Percentiles rank a stretch among this genome's conserved stretches.
Evolutionary conservation across 1,140 invertebrate genomes (phyloP).

Genomic region (Aphelenchoides fujianensis): DNA sequence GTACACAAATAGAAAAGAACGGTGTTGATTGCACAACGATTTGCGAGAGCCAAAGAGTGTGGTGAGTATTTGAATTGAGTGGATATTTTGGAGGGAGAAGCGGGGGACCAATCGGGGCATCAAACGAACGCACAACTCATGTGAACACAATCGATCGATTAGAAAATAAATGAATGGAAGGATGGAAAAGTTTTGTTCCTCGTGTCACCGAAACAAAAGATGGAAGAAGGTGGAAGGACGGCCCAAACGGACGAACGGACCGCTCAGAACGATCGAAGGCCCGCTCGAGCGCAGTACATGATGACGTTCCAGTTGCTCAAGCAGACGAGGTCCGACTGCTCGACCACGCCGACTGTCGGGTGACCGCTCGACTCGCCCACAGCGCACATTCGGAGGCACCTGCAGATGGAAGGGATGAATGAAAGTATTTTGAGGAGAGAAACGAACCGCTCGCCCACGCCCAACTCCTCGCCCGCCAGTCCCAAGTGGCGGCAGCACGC

Average conservation of each 20-base stretch:
- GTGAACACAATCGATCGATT: neutral
- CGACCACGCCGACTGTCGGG: conserved; percentile 40
- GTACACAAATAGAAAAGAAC: too few relatives aligned
- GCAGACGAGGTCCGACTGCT: conserved; percentile 53
- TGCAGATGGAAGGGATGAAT: conserved; percentile 18
- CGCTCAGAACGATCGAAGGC: conserved; percentile 33
- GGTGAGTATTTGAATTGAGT: too few relatives aligned
- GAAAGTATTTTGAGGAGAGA: neutral
- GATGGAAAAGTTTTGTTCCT: neutral
- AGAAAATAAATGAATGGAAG: neutral
- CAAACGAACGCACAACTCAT: too few relatives aligned
- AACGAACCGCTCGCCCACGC: conserved; percentile 48
- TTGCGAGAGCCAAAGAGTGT: neutral
- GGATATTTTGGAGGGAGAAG: neutral
- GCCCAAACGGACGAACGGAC: conserved; percentile 20
- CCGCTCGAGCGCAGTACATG: conserved; percentile 56
- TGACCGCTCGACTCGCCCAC: conserved; percentile 43
- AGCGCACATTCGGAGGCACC: conserved; percentile 58
- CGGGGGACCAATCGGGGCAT: neutral
- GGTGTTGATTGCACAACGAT: neutral
- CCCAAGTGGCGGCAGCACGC: conserved; percentile 47
- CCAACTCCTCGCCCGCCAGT: conserved; percentile 40
- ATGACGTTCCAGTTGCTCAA: conserved; percentile 57
- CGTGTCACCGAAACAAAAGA: neutral
- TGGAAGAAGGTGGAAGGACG: conserved; percentile 32